Percentiles rank a stretch among this genome's conserved stretches.
phyloP scores from a whole-genome alignment of 2,797 vertebrate species.

The Sardinella longiceps region DNA sequence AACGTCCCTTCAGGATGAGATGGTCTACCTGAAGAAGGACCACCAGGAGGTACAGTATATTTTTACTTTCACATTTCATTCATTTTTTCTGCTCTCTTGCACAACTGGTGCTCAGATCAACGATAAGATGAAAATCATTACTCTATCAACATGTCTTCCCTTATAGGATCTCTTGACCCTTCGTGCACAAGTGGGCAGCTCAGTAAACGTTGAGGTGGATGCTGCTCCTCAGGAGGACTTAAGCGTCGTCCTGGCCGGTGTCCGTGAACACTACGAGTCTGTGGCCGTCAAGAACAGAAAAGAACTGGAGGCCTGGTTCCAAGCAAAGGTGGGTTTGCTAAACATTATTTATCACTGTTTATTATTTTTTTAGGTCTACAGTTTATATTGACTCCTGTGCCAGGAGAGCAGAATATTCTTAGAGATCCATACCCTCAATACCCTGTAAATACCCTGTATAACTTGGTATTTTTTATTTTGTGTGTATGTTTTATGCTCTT shows the following conservation, averaged over 20 bases:
- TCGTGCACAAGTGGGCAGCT: conserved; percentile 73
- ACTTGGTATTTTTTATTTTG: too few relatives aligned
- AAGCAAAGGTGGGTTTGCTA: too few relatives aligned
- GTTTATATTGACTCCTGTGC: too few relatives aligned
- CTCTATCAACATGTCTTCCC: background rate
- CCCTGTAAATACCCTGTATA: too few relatives aligned
- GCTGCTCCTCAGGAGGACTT: conserved; percentile 77
- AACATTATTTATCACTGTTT: too few relatives aligned
- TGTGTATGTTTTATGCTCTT: too few relatives aligned
- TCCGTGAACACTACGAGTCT: conserved; percentile 83
- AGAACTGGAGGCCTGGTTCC: conserved; percentile 83
- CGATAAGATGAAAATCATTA: background rate
- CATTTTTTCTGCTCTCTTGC: background rate
- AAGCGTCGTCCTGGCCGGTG: conserved; percentile 73
- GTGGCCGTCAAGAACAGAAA: conserved; percentile 75
- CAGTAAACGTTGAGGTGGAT: conserved; percentile 85
- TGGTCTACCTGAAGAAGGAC: conserved; percentile 82
- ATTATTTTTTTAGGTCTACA: too few relatives aligned
- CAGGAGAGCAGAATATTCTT: conserved; percentile 69
- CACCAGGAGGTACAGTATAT: conserved; percentile 92
- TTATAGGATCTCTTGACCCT: conserved; percentile 73
- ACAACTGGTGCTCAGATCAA: background rate
- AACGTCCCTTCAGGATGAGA: conserved; percentile 80
- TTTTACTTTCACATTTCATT: too few relatives aligned
- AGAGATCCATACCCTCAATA: too few relatives aligned